Evolutionary conservation across 1,140 invertebrate genomes (phyloP).

Genomic region (Tetramorium simillimum): DNA sequence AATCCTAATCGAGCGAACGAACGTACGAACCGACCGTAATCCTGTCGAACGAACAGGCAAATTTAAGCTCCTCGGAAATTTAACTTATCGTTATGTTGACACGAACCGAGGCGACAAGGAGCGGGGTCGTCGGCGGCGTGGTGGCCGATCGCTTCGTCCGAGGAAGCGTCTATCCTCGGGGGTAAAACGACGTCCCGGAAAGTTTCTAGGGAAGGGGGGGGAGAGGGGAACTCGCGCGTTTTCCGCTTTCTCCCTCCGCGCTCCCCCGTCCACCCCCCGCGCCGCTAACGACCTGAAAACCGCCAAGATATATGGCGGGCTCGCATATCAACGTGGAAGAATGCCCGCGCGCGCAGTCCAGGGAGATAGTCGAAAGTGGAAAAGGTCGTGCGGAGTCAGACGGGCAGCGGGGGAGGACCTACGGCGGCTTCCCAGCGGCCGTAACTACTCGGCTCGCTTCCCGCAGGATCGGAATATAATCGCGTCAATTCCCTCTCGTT

Average conservation of each 20-base stretch:
- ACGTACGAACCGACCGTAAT: background rate
- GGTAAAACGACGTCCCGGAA: constrained; percentile 14
- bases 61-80: constrained; percentile 26
- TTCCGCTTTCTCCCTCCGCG: background rate
- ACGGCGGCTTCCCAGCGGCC: constrained; percentile 14
- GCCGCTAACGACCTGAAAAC: constrained; percentile 49
- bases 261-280: background rate
- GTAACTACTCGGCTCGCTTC: constrained; percentile 36
- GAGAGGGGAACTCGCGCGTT: constrained; percentile 17
- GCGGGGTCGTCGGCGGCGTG: background rate
- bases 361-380: constrained; percentile 54
- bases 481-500: constrained; percentile 9
- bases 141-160: background rate
- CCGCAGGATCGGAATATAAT: constrained; percentile 37
- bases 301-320: constrained; percentile 31
- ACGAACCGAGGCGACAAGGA: background rate
- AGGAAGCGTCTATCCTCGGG: background rate
- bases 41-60: background rate
- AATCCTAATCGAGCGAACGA: constrained; percentile 27
- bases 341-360: constrained; percentile 45
- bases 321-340: constrained; percentile 57
- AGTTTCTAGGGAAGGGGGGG: constrained; percentile 7
- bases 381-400: constrained; percentile 58
- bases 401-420: constrained; percentile 1
- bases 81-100: constrained; percentile 52